Base-by-base conservation (phyloP, 2,797 vertebrate species). In the Acipenser transmontanus region DNA sequence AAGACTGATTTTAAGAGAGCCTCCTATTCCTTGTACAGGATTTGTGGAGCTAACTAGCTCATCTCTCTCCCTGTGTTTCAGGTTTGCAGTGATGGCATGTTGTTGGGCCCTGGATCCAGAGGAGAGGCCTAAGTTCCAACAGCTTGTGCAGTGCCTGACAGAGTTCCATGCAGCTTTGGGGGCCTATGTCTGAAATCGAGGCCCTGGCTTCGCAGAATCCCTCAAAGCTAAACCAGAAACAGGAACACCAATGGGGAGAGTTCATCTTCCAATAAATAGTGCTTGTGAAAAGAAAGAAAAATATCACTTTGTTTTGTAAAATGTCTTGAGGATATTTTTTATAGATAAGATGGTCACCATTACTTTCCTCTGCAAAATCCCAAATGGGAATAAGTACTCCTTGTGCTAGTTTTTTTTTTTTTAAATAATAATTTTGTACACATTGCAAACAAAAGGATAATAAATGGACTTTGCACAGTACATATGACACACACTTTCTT, bases 31-130 rank as follows among this genome's bases (percentile, higher is more conserved):
- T 34, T 34, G 34, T 34, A 34, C 34, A 34, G 34, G 4, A 4
- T 34, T 34, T 34, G 2, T 34, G 34, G 34, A 34, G 34, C 34
- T 34, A 34, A 34, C 34, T 34, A 34, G 34, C 34, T 34, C 4
- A 4, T 49, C 68, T 65, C 61, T 6, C 0, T 47, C 65, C 75
- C 54, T 68, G 59, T 66, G 49, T 74, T 71, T 1, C 78, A 99
- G 97, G 72, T 99, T 99, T 86, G 97, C 97, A 67, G 97, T 99
- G 72, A 99, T 99, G 97, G 97, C 97, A 49, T 99, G 97, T 79
- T 99, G 96, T 76, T 99, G 97, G 97, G 97, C 97, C 48, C 83
- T 99, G 71, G 97, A 98, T 80, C 96, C 94, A 0, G 97, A 99
- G 79, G 97, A 99, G 80, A 89, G 97, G 80, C 97, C 97, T 62